Evolutionary conservation across 2,797 vertebrate genomes (phyloP).

Genomic region (Pristis pectinata): DNA sequence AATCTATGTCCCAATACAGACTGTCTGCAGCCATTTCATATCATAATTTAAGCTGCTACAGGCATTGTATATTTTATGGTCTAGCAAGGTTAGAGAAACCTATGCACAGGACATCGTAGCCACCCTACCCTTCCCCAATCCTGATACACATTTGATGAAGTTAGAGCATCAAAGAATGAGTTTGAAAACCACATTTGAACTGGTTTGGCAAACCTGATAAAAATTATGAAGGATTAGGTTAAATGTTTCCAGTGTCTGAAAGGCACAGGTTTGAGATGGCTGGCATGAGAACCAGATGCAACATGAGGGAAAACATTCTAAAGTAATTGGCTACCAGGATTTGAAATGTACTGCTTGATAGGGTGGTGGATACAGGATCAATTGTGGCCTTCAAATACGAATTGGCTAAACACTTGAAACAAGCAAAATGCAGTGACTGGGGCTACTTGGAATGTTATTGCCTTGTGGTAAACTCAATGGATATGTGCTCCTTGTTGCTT

Average conservation of each 20-base stretch:
- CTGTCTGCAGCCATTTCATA: no score
- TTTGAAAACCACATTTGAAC: no score
- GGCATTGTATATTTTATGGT: no score
- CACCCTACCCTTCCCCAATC: no score
- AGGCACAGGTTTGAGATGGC: background rate
- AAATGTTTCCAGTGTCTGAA: background rate
- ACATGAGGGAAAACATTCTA: background rate
- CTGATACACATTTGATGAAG: no score
- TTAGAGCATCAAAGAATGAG: no score
- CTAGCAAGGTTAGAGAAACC: no score
- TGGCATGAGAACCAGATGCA: background rate
- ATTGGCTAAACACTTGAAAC: background rate
- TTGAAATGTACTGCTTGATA: constrained; percentile 4
- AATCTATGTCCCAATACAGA: no score
- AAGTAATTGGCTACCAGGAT: background rate
- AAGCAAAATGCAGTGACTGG: background rate
- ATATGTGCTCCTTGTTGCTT: background rate
- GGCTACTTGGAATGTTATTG: background rate
- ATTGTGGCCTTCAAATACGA: background rate
- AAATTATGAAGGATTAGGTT: background rate
- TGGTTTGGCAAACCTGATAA: no score
- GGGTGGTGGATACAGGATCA: background rate
- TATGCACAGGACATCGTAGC: no score
- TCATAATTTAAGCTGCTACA: no score
- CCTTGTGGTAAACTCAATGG: background rate